Conservation (phyloP, 1,140 invertebrate genomes). For the Laupala kohalensis region DNA sequence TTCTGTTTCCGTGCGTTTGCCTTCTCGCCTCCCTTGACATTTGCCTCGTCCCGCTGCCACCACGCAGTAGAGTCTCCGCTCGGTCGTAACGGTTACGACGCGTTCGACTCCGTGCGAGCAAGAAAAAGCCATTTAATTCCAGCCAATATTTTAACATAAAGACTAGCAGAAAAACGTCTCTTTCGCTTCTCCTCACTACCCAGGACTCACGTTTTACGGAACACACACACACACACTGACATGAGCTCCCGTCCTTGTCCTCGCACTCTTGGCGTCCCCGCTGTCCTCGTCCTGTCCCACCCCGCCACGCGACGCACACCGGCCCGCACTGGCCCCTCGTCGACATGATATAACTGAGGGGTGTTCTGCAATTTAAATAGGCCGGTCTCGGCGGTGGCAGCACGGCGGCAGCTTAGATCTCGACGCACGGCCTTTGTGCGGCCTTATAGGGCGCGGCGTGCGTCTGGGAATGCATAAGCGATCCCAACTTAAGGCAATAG, state of each 20-base stretch:
- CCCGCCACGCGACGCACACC: no score
- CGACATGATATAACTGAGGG: constrained; percentile 8
- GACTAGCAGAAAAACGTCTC: constrained; percentile 2
- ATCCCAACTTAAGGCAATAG: constrained; percentile 35
- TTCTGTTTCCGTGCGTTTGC: no score
- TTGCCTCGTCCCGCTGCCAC: no score
- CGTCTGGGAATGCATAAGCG: constrained; percentile 9
- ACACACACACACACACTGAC: neutral
- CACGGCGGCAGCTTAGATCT: constrained; percentile 6
- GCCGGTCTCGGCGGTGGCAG: no score
- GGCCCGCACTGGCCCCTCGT: neutral
- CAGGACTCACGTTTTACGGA: neutral
- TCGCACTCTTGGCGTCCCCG: neutral
- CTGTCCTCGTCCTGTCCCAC: no score
- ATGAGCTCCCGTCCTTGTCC: neutral
- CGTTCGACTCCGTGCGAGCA: neutral
- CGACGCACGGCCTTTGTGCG: constrained; percentile 4
- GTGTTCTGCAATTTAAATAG: constrained; percentile 13
- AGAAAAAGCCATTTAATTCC: constrained; percentile 4
- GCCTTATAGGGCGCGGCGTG: constrained; percentile 6
- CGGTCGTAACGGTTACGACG: no score
- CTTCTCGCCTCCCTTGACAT: no score
- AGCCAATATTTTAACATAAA: constrained; percentile 11
- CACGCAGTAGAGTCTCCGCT: no score
- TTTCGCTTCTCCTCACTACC: constrained; percentile 4